phyloP scores from a whole-genome alignment of 64 coral and sea anemone species.

The Montipora capricornis region DNA sequence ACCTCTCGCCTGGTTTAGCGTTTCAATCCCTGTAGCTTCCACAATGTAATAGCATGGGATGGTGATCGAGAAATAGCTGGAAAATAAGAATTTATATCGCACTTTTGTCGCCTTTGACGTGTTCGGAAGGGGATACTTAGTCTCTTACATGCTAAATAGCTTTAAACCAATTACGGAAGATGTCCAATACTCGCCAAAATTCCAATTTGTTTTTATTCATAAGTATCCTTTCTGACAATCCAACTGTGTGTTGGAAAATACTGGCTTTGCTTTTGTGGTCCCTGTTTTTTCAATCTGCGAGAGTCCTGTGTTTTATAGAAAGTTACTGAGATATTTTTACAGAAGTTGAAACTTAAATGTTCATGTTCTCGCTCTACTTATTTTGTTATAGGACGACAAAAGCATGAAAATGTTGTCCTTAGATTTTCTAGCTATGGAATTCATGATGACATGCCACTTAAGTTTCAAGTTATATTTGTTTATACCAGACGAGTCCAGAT shows the following conservation, averaged over 20 bases:
- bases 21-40: no score
- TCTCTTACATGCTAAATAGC: no score
- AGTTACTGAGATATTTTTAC: neutral
- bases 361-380: neutral
- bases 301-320: neutral
- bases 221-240: neutral
- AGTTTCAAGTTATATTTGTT: neutral
- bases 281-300: neutral
- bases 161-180: no score
- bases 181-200: neutral
- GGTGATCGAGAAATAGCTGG: no score
- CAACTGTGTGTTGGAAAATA: neutral
- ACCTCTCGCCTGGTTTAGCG: no score
- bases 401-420: neutral
- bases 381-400: neutral
- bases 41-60: no score
- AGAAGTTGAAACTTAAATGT: neutral
- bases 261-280: neutral
- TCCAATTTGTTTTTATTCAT: neutral
- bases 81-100: no score
- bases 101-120: no score
- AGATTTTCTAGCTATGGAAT: neutral
- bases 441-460: neutral
- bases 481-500: neutral
- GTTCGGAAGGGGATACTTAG: no score